Base-by-base conservation (phyloP, 92 coral and sea anemone species). In the Porites lobata region DNA sequence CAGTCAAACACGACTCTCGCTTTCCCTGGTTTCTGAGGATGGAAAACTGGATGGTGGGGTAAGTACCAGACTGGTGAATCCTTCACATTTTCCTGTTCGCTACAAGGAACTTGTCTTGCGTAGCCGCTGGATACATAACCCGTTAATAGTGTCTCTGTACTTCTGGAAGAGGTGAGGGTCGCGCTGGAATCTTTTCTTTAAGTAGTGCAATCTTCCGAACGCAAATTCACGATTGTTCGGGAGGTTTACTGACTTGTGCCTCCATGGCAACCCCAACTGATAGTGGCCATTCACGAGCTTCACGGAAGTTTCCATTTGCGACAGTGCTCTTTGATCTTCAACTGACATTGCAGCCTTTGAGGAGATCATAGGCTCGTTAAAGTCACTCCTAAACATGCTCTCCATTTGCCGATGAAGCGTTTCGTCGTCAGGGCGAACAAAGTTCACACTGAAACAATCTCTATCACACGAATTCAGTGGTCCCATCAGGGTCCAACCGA, bases 1-100 rank as follows among this genome's bases (percentile, higher is more conserved):
- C 95, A 89, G 57, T 92, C 91, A 73, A 81, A 93, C 9, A 93
- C 93, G 24, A 93, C 89, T 26, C 96, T 82, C 9, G 74, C 85
- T 67, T 89, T 91, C 64, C 54, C 77, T 51, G 92, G 92, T 58
- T 93, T 93, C 69, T 79, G 75, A 12, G 87, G 88, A 38, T 93
- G 90, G 21, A 77, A 24, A 0, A 93, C 96, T 8, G 94, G 90
- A 69, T 91, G 91, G 76, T 94, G 94, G 17, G 96, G 90, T 3
- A 94, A 52, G 54, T 93, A 93, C 61, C 78, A 21, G 12, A 66
- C 43, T 5, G 78, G 61, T 73, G 57, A n/a, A 2, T 32, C 24
- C 22, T 53, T 3, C 22, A 7, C 78, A 13, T 8, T 20, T 13
- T 1, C 56, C 57, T 9, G 26, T 52, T 69, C 66, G 51, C 22